Evolutionary conservation across 1,140 invertebrate genomes (phyloP), one percentile per base, ranked within the genome.

Genomic region (Solenopsis fugax): DNA sequence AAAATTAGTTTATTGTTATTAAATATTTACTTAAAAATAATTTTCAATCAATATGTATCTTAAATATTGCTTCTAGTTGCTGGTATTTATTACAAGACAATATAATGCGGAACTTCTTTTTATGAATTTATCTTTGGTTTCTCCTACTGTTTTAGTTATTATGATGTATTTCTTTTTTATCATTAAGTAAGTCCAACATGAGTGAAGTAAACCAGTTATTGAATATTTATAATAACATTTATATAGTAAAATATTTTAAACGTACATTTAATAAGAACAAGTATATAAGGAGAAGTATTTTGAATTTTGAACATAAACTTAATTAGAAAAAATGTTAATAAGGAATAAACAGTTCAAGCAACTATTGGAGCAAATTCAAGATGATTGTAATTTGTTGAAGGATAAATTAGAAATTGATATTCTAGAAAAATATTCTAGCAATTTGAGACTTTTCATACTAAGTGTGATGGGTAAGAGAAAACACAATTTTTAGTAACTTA

Each of bases 341-440:
- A 29, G 29, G 29, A 24, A 18, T 16, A 18, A 18, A 41, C 24
- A 86, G 76, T 7, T 41, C 7, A 86, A 24, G 18, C 7, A 2
- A 7, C 6, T 81, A 0, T 6, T 86, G 1, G 29, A 81, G 0
- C 52, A 13, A 34, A 82, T 87, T 0, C 7, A 16, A 16, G 2
- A 54, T 24, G 85, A 87, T 10, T 87, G 77, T 54, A 62, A 37
- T n/a, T 62, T 29, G 0, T 56, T 87, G 16, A 64, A 24, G 0
- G 41, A 62, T 29, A 48, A 82, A 67, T 13, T n/a, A 5, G 85
- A 87, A 50, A 45, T 50, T 65, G 16, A 18, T 37, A 65, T 34
- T 9, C 18, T 65, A 65, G 34, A 37, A 65, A 24, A 65, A 24
- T 71, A 86, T 5, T 45, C 41, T 48, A 13, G 4, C 0, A 3